Conservation (phyloP, 2,113 vertebrate species). For the Conger conger region DNA sequence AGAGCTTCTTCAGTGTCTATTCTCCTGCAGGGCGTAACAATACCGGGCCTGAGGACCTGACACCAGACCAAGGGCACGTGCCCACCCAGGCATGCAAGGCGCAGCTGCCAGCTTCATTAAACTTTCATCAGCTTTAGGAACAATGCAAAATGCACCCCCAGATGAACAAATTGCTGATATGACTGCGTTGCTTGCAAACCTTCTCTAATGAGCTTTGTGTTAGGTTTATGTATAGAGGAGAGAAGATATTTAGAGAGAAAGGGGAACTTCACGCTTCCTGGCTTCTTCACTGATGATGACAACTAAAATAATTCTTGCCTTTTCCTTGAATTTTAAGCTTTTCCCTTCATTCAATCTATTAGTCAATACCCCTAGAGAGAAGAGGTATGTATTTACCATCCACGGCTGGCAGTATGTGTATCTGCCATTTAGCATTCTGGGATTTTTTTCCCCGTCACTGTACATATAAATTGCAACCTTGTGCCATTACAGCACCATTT, state of each 20-base stretch:
- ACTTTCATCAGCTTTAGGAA: constrained; percentile 45
- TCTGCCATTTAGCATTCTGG: background rate
- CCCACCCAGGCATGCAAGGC: constrained; percentile 34
- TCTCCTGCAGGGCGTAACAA: constrained; percentile 27
- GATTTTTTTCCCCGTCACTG: background rate
- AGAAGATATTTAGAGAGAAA: constrained; percentile 6
- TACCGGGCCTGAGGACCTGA: constrained; percentile 35
- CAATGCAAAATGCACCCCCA: constrained; percentile 39
- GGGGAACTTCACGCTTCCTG: background rate
- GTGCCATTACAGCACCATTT: background rate
- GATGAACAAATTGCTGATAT: constrained; percentile 43
- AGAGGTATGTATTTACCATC: background rate
- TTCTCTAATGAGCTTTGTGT: constrained; percentile 39
- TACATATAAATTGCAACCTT: background rate
- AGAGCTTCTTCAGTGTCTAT: background rate
- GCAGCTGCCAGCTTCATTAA: constrained; percentile 44
- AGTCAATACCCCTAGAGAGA: background rate
- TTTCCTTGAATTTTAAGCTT: background rate
- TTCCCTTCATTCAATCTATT: background rate
- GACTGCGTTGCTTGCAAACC: constrained; percentile 17
- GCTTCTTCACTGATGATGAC: background rate
- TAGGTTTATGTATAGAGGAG: constrained; percentile 10
- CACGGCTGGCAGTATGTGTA: background rate
- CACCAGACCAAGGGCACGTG: constrained; percentile 31
- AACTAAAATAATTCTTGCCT: background rate